phyloP scores from a whole-genome alignment of 1,140 invertebrate genomes.

The Hyles vespertilio region DNA sequence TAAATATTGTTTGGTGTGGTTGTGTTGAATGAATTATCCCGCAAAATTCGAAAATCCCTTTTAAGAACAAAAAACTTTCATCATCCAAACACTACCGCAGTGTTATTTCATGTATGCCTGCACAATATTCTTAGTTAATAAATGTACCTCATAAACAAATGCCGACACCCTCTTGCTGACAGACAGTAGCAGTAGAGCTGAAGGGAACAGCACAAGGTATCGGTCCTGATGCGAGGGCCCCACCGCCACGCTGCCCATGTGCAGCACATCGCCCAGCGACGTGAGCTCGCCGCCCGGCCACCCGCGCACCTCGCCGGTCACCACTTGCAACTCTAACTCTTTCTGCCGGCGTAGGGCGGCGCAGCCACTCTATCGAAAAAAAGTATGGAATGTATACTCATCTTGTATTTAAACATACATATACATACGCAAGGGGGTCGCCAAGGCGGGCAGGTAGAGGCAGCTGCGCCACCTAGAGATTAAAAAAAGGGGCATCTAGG shows the following conservation, averaged over 20 bases:
- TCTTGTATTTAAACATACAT: neutral
- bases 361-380: constrained; percentile 83
- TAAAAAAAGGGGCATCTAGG: no score
- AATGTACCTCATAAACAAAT: constrained; percentile 94
- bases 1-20: no score
- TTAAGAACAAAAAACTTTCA: no score
- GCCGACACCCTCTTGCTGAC: constrained; percentile 94
- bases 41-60: no score
- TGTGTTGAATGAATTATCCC: no score
- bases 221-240: constrained; percentile 89
- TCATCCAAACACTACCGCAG: no score
- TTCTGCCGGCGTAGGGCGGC: constrained; percentile 92
- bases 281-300: constrained; percentile 95
- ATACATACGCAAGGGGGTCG: no score
- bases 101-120: no score
- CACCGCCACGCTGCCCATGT: constrained; percentile 92
- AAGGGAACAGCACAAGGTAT: constrained; percentile 94
- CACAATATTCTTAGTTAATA: constrained; percentile 2
- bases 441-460: no score
- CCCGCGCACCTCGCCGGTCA: constrained; percentile 92
- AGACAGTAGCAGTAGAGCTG: constrained; percentile 91
- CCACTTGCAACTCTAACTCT: constrained; percentile 96
- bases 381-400: constrained; percentile 3
- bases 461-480: no score
- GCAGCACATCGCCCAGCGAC: constrained; percentile 85